phyloP scores from a whole-genome alignment of 1,140 invertebrate species.

The Plutomurus gul region DNA sequence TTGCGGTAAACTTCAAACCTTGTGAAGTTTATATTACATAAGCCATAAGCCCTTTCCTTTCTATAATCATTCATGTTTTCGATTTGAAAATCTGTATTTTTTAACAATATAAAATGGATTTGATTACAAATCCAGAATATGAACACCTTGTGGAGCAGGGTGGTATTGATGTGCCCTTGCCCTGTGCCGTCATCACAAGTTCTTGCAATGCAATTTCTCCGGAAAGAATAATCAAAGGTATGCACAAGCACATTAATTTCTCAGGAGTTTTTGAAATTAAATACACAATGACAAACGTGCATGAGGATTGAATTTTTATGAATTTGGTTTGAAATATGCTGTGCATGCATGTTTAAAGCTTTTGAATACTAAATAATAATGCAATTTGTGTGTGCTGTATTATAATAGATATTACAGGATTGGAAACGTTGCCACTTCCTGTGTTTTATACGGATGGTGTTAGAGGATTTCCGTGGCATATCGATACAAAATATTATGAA shows the following conservation, averaged over 20 bases:
- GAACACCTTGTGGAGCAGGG: background rate
- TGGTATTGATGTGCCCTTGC: background rate
- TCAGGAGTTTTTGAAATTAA: background rate
- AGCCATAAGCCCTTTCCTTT: no score
- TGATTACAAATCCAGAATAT: background rate
- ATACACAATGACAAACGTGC: no score
- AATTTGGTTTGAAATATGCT: no score
- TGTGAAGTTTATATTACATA: no score
- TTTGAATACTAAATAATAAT: no score
- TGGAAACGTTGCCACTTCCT: constrained; percentile 45
- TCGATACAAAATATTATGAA: constrained; percentile 72
- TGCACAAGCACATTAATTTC: no score
- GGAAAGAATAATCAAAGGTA: background rate
- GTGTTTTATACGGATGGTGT: constrained; percentile 57
- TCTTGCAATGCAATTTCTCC: background rate
- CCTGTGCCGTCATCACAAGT: background rate
- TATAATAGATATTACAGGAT: background rate
- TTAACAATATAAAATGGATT: background rate
- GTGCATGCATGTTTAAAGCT: no score
- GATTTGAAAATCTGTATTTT: no score
- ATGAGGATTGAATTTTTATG: no score
- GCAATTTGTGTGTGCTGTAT: background rate
- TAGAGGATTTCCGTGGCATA: constrained; percentile 64
- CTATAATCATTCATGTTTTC: no score
- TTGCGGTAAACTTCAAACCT: background rate